phyloP scores from a whole-genome alignment of 1,140 invertebrate species.

The Hormaphis cornu region DNA sequence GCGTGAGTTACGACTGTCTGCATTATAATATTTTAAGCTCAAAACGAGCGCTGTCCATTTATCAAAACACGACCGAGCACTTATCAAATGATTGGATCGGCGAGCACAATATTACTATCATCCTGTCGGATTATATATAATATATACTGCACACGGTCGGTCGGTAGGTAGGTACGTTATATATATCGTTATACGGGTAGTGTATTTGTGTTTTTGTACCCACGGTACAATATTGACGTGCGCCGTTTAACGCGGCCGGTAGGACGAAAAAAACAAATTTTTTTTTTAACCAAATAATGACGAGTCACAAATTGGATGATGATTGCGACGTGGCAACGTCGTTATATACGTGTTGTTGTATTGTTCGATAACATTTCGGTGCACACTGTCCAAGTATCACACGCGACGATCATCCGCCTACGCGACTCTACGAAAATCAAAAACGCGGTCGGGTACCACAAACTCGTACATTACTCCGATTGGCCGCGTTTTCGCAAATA shows the following conservation, averaged over 20 bases:
- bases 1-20: too few species aligned
- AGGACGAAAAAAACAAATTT: not conserved
- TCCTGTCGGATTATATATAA: not conserved
- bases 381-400: too few species aligned
- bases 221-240: constrained; percentile 19
- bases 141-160: not conserved
- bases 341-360: not conserved
- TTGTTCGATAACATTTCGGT: too few species aligned
- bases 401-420: too few species aligned
- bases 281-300: constrained; percentile 4
- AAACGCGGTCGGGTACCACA: too few species aligned
- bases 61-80: not conserved
- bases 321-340: not conserved
- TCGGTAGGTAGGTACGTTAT: not conserved
- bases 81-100: constrained; percentile 30
- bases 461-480: too few species aligned
- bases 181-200: too few species aligned
- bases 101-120: constrained; percentile 29
- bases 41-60: constrained; percentile 5
- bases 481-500: too few species aligned
- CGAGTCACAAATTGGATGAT: constrained; percentile 26
- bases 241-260: constrained; percentile 1
- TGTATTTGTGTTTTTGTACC: not conserved
- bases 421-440: too few species aligned
- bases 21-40: too few species aligned